phyloP scores from a whole-genome alignment of 2,888 invertebrate genomes.

The Protodeltote pygarga region DNA sequence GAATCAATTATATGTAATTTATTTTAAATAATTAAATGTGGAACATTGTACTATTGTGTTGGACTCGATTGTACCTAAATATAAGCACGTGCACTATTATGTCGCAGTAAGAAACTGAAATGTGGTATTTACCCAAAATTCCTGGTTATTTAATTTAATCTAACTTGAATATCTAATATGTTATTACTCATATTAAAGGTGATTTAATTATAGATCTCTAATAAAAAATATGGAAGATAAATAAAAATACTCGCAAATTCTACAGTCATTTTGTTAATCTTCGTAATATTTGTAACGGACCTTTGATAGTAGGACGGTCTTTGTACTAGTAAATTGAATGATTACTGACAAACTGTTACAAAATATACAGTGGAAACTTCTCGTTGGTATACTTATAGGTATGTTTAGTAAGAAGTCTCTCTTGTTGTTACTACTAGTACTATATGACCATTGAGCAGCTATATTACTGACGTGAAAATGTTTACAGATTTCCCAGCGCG shows the following conservation, averaged over 20 bases:
- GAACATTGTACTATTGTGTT: conserved; percentile 27
- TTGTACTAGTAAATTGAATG: conserved; percentile 31
- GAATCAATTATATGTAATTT: conserved; percentile 32
- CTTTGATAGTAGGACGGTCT: not conserved
- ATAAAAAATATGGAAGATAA: too few relatives aligned
- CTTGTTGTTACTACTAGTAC: too few relatives aligned
- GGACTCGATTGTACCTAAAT: conserved; percentile 1
- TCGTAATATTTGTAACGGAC: too few relatives aligned
- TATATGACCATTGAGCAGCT: too few relatives aligned
- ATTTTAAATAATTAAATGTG: conserved; percentile 28
- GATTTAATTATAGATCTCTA: too few relatives aligned
- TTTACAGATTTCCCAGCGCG: too few relatives aligned
- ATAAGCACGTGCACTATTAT: not conserved
- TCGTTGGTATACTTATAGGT: not conserved
- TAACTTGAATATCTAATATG: too few relatives aligned
- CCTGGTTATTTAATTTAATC: too few relatives aligned
- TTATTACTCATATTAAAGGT: too few relatives aligned
- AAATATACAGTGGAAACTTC: conserved; percentile 21
- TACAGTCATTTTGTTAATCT: too few relatives aligned
- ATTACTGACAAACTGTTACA: conserved; percentile 24
- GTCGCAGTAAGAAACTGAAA: not conserved
- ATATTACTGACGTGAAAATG: too few relatives aligned
- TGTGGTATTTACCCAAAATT: not conserved
- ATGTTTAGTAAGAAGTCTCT: not conserved
- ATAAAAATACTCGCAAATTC: too few relatives aligned